phyloP scores from a whole-genome alignment of 2,113 vertebrate genomes.

The Poecilia latipinna region DNA sequence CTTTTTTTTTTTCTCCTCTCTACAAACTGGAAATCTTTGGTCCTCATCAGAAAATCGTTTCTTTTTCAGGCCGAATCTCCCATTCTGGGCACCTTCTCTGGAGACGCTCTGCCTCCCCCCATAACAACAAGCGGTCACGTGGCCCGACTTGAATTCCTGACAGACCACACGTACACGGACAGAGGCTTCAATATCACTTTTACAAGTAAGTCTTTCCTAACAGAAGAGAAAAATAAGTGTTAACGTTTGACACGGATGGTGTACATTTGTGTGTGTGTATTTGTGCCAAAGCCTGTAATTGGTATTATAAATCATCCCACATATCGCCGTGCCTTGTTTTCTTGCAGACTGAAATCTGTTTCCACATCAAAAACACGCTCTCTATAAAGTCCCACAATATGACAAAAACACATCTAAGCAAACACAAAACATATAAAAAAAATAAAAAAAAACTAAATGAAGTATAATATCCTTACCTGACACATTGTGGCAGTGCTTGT shows the following conservation, averaged over 20 bases:
- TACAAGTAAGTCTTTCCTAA: conserved; percentile 85
- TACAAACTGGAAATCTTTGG: background rate
- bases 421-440: conserved; percentile 39
- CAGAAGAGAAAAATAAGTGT: conserved; percentile 7
- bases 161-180: conserved; percentile 97
- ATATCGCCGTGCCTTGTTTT: conserved; percentile 39
- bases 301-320: conserved; percentile 43
- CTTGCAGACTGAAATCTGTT: conserved; percentile 27
- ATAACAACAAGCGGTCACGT: conserved; percentile 96
- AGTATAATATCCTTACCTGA: conserved; percentile 50
- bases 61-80: conserved; percentile 86
- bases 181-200: conserved; percentile 99
- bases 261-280: background rate
- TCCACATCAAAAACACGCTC: conserved; percentile 17
- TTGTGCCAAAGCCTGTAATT: background rate
- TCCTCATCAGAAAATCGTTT: conserved; percentile 10
- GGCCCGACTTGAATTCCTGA: conserved; percentile 95
- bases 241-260: background rate
- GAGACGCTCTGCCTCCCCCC: conserved; percentile 90
- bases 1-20: background rate
- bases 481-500: conserved; percentile 55
- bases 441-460: conserved; percentile 52
- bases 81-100: conserved; percentile 94
- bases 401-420: conserved; percentile 51
- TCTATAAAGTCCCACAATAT: conserved; percentile 24